A percentile compares a stretch with the other conserved stretches of the same genome.
These are phyloP conservation scores for Lipophrys pholis DNA, from an alignment of 2,113 vertebrate species.

Conservation along the genomic window DNA sequence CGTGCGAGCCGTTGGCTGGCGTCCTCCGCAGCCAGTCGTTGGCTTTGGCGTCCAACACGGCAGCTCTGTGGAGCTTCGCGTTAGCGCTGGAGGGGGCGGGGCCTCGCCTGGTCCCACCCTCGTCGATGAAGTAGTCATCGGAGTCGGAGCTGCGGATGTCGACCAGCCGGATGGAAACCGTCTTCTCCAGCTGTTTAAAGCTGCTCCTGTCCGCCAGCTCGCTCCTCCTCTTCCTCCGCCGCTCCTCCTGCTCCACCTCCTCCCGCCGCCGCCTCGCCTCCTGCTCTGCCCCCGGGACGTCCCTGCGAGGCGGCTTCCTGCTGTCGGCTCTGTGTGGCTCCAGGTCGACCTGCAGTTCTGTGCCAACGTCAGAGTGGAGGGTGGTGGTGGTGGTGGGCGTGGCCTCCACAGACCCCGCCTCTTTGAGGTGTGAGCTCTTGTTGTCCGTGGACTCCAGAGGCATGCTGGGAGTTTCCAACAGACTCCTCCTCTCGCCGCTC, in stretches of 20 bases:
- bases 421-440: slow-evolving; percentile 15
- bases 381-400: not conserved
- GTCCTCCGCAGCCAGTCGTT: slow-evolving; percentile 84
- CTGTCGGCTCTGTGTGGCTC: slow-evolving; percentile 48
- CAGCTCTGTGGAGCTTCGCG: slow-evolving; percentile 31
- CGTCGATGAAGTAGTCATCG: slow-evolving; percentile 41
- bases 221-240: slow-evolving; percentile 53
- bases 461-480: slow-evolving; percentile 55
- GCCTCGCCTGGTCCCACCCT: slow-evolving; percentile 18
- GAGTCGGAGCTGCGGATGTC: slow-evolving; percentile 64
- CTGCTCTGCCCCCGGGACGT: slow-evolving; percentile 1
- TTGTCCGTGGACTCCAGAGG: slow-evolving; percentile 27
- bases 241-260: slow-evolving; percentile 51
- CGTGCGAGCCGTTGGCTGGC: slow-evolving; percentile 75
- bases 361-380: slow-evolving; percentile 40
- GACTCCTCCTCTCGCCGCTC: slow-evolving; percentile 66
- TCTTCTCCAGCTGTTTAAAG: slow-evolving; percentile 62
- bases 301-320: slow-evolving; percentile 44
- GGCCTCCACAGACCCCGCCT: not conserved
- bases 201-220: slow-evolving; percentile 40
- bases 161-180: slow-evolving; percentile 69
- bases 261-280: slow-evolving; percentile 37
- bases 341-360: too few relatives aligned
- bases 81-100: slow-evolving; percentile 1
- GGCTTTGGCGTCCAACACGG: slow-evolving; percentile 72